These are phyloP conservation scores for Brenthis hecate DNA, from an alignment of 2,888 invertebrate species.

Conservation along the genomic window DNA sequence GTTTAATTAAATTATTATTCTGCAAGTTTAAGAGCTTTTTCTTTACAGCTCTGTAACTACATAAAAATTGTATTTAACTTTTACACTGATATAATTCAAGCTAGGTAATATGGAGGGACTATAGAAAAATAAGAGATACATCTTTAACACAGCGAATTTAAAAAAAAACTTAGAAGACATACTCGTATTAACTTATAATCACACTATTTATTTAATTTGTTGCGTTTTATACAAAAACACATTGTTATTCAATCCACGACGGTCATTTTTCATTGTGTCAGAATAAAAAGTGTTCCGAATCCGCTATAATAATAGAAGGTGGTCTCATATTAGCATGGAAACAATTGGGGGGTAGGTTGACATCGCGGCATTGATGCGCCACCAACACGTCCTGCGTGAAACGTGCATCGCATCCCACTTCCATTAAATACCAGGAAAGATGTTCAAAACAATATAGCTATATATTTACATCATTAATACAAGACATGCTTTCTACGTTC, in stretches of 20 bases:
- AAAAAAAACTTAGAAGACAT: too few relatives aligned
- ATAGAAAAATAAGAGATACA: too few relatives aligned
- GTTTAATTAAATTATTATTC: too few relatives aligned
- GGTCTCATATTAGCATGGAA: conserved; percentile 65
- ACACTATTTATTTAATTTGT: too few relatives aligned
- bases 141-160: too few relatives aligned
- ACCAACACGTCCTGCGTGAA: conserved; percentile 65
- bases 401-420: conserved; percentile 62
- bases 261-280: conserved; percentile 59
- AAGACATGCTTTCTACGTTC: conserved; percentile 21
- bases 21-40: too few relatives aligned
- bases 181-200: too few relatives aligned
- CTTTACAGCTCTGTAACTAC: too few relatives aligned
- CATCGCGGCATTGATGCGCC: conserved; percentile 62
- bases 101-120: too few relatives aligned
- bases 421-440: conserved; percentile 49
- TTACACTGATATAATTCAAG: too few relatives aligned
- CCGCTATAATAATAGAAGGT: conserved; percentile 49
- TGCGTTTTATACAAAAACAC: neutral
- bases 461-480: conserved; percentile 25
- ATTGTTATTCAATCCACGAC: conserved; percentile 66
- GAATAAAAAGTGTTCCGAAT: conserved; percentile 54
- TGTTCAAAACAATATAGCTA: conserved; percentile 34
- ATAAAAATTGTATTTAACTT: too few relatives aligned
- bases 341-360: conserved; percentile 65